phyloP scores from a whole-genome alignment of 2,797 vertebrate species.

The Hyperoplus lanceolatus region DNA sequence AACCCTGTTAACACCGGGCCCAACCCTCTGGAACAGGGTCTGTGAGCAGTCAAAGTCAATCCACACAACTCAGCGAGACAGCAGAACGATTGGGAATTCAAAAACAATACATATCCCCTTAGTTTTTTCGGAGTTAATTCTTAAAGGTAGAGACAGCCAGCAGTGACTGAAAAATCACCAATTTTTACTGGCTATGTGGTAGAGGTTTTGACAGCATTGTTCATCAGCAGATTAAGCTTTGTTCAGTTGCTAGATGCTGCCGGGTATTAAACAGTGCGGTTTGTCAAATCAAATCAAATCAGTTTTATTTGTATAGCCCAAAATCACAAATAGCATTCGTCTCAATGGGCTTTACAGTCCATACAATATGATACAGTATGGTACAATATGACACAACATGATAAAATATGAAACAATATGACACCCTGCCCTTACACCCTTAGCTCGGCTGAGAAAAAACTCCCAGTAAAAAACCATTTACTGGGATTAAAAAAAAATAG shows the following conservation, averaged over 20 bases:
- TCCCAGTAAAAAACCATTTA: no score
- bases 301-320: no score
- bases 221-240: neutral
- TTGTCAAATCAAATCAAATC: no score
- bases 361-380: no score
- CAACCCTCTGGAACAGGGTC: constrained; percentile 11
- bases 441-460: no score
- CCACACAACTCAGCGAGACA: constrained; percentile 3
- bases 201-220: neutral
- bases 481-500: no score
- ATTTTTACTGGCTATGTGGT: neutral
- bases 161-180: neutral
- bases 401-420: no score
- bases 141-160: neutral
- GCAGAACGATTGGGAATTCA: neutral
- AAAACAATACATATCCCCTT: constrained; percentile 6
- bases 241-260: neutral
- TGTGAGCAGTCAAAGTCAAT: constrained; percentile 10
- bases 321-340: no score
- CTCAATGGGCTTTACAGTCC: no score
- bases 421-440: no score
- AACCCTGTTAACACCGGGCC: constrained; percentile 11
- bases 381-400: no score
- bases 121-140: neutral
- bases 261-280: neutral